A percentile compares a stretch with the other conserved stretches of the same genome.
Conservation (phyloP, 2,797 vertebrate genomes). For the Coluber constrictor region DNA sequence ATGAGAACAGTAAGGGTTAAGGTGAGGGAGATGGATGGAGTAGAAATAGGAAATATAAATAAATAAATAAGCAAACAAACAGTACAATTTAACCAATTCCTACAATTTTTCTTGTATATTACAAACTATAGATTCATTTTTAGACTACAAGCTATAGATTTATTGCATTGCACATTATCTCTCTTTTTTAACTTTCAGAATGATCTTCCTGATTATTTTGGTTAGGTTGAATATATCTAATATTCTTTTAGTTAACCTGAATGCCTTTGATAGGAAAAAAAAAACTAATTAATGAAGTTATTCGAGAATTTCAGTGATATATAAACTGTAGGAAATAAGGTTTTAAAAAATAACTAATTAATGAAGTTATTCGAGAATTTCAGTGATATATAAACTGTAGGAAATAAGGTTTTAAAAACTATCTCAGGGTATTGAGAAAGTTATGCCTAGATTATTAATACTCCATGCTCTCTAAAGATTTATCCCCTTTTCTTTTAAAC, state of each 20-base stretch:
- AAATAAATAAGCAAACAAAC: background rate
- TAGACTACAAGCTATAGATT: background rate
- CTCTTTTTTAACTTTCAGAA: background rate
- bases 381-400: background rate
- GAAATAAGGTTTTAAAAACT: background rate
- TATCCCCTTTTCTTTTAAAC: background rate
- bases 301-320: too few relatives aligned
- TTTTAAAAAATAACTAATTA: background rate
- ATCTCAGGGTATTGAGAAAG: background rate
- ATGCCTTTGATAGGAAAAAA: too few relatives aligned
- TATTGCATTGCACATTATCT: background rate
- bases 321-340: background rate
- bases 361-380: background rate
- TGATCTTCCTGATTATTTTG: background rate
- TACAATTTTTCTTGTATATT: background rate
- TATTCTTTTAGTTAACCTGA: background rate
- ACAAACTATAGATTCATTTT: background rate
- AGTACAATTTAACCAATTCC: background rate
- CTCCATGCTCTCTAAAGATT: background rate
- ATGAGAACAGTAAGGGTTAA: background rate
- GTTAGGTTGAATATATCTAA: background rate
- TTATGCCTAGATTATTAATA: background rate
- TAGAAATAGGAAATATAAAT: background rate
- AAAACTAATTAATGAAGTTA: background rate
- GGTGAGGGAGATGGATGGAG: background rate